phyloP scores from a whole-genome alignment of 2,888 invertebrate genomes.

The Dendrolimus pini region DNA sequence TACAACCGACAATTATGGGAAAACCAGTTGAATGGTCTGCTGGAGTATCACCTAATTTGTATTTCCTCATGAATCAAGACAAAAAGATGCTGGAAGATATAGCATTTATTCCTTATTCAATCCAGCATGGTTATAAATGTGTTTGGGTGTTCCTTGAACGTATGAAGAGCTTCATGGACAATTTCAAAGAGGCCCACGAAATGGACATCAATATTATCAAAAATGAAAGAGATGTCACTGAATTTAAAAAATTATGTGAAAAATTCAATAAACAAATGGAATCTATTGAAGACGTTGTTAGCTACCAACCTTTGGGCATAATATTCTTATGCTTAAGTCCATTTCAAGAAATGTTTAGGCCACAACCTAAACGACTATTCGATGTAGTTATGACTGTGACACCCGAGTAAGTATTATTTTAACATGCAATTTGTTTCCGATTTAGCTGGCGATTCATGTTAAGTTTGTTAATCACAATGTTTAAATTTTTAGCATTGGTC shows the following conservation, averaged over 20 bases:
- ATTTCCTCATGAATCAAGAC: slow-evolving; percentile 83
- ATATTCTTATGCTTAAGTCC: slow-evolving; percentile 81
- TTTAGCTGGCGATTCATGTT: not conserved
- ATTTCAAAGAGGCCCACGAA: slow-evolving; percentile 82
- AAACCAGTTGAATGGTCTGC: slow-evolving; percentile 87
- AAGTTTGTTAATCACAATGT: not conserved
- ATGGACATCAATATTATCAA: slow-evolving; percentile 79
- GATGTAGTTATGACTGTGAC: slow-evolving; percentile 79
- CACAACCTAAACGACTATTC: slow-evolving; percentile 83
- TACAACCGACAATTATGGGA: slow-evolving; percentile 90
- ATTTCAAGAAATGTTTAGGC: slow-evolving; percentile 83
- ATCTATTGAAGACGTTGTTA: slow-evolving; percentile 79
- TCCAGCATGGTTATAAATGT: slow-evolving; percentile 79
- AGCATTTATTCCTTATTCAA: slow-evolving; percentile 70
- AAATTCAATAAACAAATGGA: slow-evolving; percentile 83
- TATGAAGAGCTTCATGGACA: slow-evolving; percentile 79
- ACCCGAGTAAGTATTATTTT: slow-evolving; percentile 75
- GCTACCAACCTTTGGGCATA: slow-evolving; percentile 83
- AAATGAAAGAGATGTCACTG: slow-evolving; percentile 79
- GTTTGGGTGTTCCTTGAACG: slow-evolving; percentile 80
- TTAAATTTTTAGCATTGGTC: slow-evolving; percentile 74
- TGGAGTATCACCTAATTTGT: slow-evolving; percentile 83
- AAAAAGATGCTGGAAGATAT: slow-evolving; percentile 72
- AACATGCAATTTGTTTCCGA: not conserved
- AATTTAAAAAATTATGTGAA: slow-evolving; percentile 81